Percentiles rank a stretch among this genome's conserved stretches.
These are phyloP conservation scores for Dryobotodes eremita DNA, from an alignment of 2,888 invertebrate species.

Conservation along the genomic window DNA sequence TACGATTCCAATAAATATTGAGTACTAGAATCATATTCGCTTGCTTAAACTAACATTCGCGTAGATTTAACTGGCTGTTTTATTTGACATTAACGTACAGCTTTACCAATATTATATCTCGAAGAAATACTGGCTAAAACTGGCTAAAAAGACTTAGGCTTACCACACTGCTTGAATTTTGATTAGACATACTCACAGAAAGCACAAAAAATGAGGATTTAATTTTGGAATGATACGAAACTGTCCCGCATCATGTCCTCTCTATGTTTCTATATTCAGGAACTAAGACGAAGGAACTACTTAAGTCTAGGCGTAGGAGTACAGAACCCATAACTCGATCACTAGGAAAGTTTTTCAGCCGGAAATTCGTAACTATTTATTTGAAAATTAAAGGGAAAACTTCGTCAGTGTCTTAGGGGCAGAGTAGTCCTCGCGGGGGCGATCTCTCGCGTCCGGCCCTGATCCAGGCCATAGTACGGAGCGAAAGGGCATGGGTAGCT, in stretches of 20 bases:
- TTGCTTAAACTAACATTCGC: slow-evolving; percentile 6
- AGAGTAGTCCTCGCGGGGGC: too few species aligned
- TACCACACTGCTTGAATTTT: slow-evolving; percentile 19
- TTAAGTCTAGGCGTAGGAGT: neutral
- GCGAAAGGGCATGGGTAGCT: too few species aligned
- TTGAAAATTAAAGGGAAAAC: neutral
- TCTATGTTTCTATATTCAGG: neutral
- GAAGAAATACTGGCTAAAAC: slow-evolving; percentile 17
- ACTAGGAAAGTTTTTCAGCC: neutral
- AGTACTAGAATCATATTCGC: neutral
- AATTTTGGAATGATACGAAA: neutral
- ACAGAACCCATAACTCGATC: neutral
- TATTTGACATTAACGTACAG: slow-evolving; percentile 24
- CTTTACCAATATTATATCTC: slow-evolving; percentile 12
- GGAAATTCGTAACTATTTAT: neutral
- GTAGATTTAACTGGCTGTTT: slow-evolving; percentile 24
- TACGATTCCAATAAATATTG: neutral
- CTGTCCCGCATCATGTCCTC: neutral
- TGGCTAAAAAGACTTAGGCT: slow-evolving; percentile 12
- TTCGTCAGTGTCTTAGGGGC: too few species aligned
- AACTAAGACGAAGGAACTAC: neutral
- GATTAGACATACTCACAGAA: neutral
- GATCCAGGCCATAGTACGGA: too few species aligned
- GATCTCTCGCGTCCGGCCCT: too few species aligned
- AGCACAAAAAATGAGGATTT: neutral